Percentiles rank a stretch among this genome's conserved stretches.
Evolutionary conservation across 2,797 vertebrate genomes (phyloP).

Genomic region (Hypotaenidia philippensis): DNA sequence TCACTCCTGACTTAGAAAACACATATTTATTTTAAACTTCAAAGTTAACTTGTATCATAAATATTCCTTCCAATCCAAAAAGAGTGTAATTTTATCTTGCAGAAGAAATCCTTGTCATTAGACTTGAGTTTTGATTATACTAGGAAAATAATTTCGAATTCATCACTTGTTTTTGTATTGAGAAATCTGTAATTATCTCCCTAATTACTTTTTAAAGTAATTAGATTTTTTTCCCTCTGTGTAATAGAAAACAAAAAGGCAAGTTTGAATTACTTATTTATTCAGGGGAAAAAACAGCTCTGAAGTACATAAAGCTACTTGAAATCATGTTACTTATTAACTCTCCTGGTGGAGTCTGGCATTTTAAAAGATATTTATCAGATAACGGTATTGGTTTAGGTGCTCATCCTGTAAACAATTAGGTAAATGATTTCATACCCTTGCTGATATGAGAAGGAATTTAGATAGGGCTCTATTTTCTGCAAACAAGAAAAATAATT

Average conservation of each 20-base stretch:
- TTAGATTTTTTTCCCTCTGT: background rate
- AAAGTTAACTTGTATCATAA: background rate
- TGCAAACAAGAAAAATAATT: background rate
- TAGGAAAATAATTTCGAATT: background rate
- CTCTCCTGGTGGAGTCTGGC: background rate
- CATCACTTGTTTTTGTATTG: background rate
- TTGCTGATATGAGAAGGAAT: background rate
- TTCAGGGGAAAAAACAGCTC: accelerated
- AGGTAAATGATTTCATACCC: background rate
- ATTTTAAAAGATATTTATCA: background rate
- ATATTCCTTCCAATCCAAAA: background rate
- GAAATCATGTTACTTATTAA: background rate
- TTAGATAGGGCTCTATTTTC: background rate
- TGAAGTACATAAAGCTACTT: background rate
- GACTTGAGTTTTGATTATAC: background rate
- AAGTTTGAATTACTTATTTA: background rate
- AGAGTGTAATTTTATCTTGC: background rate
- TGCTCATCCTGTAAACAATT: background rate
- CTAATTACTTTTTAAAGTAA: background rate
- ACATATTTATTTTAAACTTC: background rate
- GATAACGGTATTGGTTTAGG: background rate
- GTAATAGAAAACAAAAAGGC: background rate
- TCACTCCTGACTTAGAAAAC: background rate
- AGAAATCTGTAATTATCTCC: background rate
- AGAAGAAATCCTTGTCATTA: background rate